A percentile compares a stretch with the other conserved stretches of the same genome.
Evolutionary conservation across 2,888 invertebrate genomes (phyloP).

Genomic region (Hirtodrosophila alboralis): DNA sequence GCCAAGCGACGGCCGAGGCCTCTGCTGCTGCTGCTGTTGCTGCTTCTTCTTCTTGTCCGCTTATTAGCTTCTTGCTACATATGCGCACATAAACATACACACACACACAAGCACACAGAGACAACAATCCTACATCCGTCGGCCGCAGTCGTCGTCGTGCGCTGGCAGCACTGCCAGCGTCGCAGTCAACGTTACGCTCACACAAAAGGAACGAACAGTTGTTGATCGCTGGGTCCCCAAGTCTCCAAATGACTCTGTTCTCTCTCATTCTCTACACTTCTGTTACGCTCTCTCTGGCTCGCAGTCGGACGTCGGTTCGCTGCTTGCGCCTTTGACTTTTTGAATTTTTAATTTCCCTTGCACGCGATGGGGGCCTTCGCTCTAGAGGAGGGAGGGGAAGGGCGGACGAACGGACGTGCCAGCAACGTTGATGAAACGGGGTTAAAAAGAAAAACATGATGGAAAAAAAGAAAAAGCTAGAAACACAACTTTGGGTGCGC

Average conservation of each 20-base stretch:
- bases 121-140: conserved; percentile 74
- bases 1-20: conserved; percentile 58
- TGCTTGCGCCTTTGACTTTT: conserved; percentile 78
- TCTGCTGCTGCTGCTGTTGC: conserved; percentile 44
- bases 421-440: conserved; percentile 73
- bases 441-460: conserved; percentile 78
- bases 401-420: conserved; percentile 55
- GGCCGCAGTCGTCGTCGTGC: conserved; percentile 41
- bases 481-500: conserved; percentile 71
- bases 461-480: conserved; percentile 72
- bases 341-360: conserved; percentile 79
- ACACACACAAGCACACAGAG: conserved; percentile 17
- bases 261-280: conserved; percentile 46
- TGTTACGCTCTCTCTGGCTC: conserved; percentile 29
- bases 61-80: conserved; percentile 61
- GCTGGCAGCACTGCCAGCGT: conserved; percentile 38
- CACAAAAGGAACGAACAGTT: conserved; percentile 66
- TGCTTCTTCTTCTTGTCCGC: conserved; percentile 60
- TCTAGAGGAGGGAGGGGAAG: conserved; percentile 4
- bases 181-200: conserved; percentile 50
- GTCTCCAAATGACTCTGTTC: conserved; percentile 53
- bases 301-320: conserved; percentile 35
- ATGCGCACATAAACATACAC: conserved; percentile 19
- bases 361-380: conserved; percentile 57
- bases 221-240: conserved; percentile 57